Percentiles rank a stretch among this genome's conserved stretches.
phyloP scores from a whole-genome alignment of 2,797 vertebrate genomes.

The Siniperca obscura region DNA sequence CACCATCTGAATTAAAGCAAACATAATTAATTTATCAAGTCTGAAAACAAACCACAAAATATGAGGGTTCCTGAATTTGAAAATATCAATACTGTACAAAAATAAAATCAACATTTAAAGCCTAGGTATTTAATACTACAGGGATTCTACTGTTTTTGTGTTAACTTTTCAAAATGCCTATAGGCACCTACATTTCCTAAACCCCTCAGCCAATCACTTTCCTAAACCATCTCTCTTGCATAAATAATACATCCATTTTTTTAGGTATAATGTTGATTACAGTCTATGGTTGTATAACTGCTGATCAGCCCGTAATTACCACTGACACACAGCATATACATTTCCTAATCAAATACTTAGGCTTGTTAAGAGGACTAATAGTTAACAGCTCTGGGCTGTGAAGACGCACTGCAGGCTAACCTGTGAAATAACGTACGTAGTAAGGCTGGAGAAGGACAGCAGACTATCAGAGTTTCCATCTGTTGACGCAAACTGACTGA shows the following conservation, averaged over 20 bases:
- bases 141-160: not conserved
- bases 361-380: constrained; percentile 19
- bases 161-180: not conserved
- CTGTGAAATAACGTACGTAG: constrained; percentile 46
- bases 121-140: constrained; percentile 11
- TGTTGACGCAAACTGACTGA: constrained; percentile 56
- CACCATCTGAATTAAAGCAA: constrained; percentile 52
- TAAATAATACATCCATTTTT: constrained; percentile 15
- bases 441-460: constrained; percentile 67
- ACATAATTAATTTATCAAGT: constrained; percentile 20
- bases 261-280: no score
- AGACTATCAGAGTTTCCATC: constrained; percentile 54
- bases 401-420: constrained; percentile 45
- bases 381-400: constrained; percentile 34
- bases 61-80: constrained; percentile 3
- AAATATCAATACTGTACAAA: constrained; percentile 43
- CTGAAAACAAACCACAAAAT: constrained; percentile 26
- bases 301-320: constrained; percentile 9
- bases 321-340: constrained; percentile 12
- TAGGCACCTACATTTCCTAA: no score
- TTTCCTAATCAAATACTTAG: constrained; percentile 3
- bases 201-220: no score
- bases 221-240: not conserved
- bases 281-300: not conserved
- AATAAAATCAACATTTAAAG: constrained; percentile 46